phyloP scores from a whole-genome alignment of 2,888 invertebrate genomes.

The Ormyrus rosae region DNA sequence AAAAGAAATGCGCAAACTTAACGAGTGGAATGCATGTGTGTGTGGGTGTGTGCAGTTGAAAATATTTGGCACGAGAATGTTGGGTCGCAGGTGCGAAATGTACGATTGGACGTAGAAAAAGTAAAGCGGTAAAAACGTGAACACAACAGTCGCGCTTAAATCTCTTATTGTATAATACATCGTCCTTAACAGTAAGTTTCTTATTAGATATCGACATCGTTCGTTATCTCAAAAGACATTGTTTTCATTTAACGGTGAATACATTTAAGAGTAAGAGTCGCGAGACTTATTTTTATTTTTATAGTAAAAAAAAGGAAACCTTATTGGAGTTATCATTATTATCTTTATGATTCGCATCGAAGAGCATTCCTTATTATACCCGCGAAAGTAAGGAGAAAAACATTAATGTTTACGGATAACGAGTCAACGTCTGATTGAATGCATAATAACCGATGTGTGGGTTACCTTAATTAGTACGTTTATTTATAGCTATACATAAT shows the following conservation, averaged over 20 bases:
- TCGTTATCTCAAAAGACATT: constrained; percentile 34
- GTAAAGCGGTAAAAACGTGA: constrained; percentile 16
- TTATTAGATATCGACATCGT: constrained; percentile 32
- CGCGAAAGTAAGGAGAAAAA: constrained; percentile 11
- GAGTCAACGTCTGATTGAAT: constrained; percentile 17
- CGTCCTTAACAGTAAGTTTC: constrained; percentile 30
- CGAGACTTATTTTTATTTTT: not conserved
- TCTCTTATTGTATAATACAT: constrained; percentile 42
- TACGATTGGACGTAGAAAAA: constrained; percentile 16
- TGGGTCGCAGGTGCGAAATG: constrained; percentile 36
- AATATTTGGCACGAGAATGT: constrained; percentile 47
- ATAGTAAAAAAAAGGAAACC: not conserved
- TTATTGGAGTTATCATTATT: not conserved
- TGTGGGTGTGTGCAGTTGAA: not conserved
- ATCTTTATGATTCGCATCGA: not conserved
- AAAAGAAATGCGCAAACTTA: constrained; percentile 16
- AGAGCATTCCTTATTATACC: not conserved
- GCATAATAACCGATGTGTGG: constrained; percentile 24
- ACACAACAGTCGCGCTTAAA: constrained; percentile 27
- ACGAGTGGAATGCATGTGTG: too few species aligned
- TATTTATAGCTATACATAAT: constrained; percentile 58
- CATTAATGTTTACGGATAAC: not conserved
- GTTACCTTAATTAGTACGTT: constrained; percentile 26
- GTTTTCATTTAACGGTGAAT: constrained; percentile 16
- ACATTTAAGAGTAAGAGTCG: not conserved